Conservation (phyloP, 1,140 invertebrate genomes). For the Bombyx mori region ASM3026992v2 NC_085130.1:10309001-10309500, state of each 20-base stretch:
- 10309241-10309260: conserved; percentile 57
- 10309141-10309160: conserved; percentile 48
- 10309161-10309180: conserved; percentile 34
- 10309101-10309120: conserved; percentile 55
- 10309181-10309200: conserved; percentile 55
- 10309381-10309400: conserved; percentile 40
- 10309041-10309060: conserved; percentile 20
- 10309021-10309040: conserved; percentile 20
- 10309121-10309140: conserved; percentile 54
- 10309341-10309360: conserved; percentile 39
- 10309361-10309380: conserved; percentile 46
- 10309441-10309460: conserved; percentile 34
- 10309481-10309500: conserved; percentile 64
- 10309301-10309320: conserved; percentile 59
- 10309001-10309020: conserved; percentile 46
- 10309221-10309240: conserved; percentile 44
- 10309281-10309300: conserved; percentile 54
- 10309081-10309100: conserved; percentile 61
- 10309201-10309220: conserved; percentile 44
- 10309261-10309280: conserved; percentile 49
- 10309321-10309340: conserved; percentile 56
- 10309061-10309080: conserved; percentile 46
- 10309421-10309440: conserved; percentile 39
- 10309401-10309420: conserved; percentile 46
- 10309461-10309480: conserved; percentile 46